Conservation (phyloP, 2,888 invertebrate genomes). For the Hemaris fuciformis region DNA sequence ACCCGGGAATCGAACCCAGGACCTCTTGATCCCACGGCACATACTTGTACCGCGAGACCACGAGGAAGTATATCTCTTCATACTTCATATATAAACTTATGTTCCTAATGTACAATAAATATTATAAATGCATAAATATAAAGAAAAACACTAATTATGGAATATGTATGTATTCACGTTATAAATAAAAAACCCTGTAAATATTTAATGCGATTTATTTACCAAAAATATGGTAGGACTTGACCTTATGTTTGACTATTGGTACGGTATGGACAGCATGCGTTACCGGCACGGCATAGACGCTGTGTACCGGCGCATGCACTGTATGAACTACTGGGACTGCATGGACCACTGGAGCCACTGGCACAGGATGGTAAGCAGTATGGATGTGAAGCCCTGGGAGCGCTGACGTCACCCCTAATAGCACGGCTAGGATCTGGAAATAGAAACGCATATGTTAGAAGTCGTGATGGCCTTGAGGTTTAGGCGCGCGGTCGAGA, state of each 20-base stretch:
- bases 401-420: conserved; percentile 7
- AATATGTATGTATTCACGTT: background rate
- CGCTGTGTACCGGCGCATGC: conserved; percentile 33
- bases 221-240: conserved; percentile 45
- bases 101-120: too few relatives aligned
- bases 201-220: conserved; percentile 30
- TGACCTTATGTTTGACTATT: conserved; percentile 46
- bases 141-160: too few relatives aligned
- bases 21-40: too few relatives aligned
- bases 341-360: conserved; percentile 15
- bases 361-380: background rate
- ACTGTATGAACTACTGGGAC: conserved; percentile 36
- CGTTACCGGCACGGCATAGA: conserved; percentile 30
- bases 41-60: too few relatives aligned
- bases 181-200: conserved; percentile 13
- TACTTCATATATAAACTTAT: too few relatives aligned
- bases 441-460: background rate
- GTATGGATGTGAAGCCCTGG: conserved; percentile 25
- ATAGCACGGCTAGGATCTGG: background rate
- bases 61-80: too few relatives aligned
- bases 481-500: too few relatives aligned
- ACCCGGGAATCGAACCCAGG: too few relatives aligned
- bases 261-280: conserved; percentile 29
- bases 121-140: too few relatives aligned
- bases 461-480: too few relatives aligned